These are phyloP conservation scores for Nemurella pictetii DNA, from an alignment of 2,888 invertebrate species.

Conservation along the genomic window DNA sequence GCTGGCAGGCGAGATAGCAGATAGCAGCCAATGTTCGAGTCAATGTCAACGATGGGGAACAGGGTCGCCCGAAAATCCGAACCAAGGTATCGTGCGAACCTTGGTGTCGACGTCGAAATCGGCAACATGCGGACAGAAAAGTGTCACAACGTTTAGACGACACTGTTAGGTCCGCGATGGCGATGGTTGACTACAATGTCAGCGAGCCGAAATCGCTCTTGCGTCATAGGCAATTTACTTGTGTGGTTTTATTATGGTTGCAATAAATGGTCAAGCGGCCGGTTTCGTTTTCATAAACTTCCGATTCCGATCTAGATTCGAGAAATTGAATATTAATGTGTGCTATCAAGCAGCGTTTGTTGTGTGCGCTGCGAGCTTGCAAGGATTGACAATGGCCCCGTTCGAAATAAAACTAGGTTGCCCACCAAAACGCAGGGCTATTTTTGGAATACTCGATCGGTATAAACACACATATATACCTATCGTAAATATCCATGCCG, in stretches of 20 bases:
- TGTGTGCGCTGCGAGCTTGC: background rate
- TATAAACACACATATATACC: background rate
- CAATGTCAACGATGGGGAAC: conserved; percentile 5
- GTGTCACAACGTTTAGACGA: background rate
- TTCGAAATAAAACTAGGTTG: conserved; percentile 23
- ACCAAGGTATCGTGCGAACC: background rate
- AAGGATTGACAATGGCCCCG: conserved; percentile 20
- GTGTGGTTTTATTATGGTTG: background rate
- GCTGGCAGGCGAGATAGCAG: background rate
- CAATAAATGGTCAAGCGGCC: background rate
- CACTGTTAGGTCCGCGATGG: background rate
- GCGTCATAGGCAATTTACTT: background rate
- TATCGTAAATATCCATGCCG: background rate
- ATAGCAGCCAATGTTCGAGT: no score
- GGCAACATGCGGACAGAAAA: background rate
- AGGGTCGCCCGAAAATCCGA: background rate
- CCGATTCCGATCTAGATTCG: background rate
- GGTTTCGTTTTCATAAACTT: background rate
- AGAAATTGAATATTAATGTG: background rate
- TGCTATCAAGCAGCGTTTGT: background rate
- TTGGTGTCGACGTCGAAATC: background rate
- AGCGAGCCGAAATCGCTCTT: background rate
- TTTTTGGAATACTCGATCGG: conserved; percentile 14
- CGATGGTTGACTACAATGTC: background rate
- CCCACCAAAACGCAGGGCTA: conserved; percentile 8